Evolutionary conservation across 2,888 invertebrate genomes (phyloP).

Genomic region (Epinotia bilunana): DNA sequence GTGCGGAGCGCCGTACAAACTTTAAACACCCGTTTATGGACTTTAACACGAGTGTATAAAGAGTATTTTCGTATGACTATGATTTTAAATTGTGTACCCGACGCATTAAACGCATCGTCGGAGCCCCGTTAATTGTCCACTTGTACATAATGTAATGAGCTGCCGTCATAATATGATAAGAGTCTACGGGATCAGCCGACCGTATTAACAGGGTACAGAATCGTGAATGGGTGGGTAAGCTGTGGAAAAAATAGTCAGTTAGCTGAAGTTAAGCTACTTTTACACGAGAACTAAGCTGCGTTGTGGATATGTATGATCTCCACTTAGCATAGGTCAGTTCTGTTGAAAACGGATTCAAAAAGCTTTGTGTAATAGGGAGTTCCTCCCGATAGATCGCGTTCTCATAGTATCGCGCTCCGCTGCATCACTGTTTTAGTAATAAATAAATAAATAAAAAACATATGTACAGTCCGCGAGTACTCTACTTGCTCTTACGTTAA

Average conservation of each 20-base stretch:
- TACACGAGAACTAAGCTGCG: neutral
- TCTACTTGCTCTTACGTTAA: no score
- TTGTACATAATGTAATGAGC: slow-evolving; percentile 30
- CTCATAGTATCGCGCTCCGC: no score
- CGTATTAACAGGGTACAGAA: slow-evolving; percentile 3
- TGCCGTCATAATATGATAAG: slow-evolving; percentile 19
- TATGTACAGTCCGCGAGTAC: no score
- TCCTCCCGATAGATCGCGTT: no score
- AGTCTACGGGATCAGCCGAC: neutral
- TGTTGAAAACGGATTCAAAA: no score
- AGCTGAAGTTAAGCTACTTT: neutral
- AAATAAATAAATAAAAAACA: no score
- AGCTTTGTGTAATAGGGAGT: no score
- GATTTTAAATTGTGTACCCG: slow-evolving; percentile 8
- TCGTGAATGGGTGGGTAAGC: slow-evolving; percentile 2
- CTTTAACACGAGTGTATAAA: neutral
- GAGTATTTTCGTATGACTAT: slow-evolving; percentile 7
- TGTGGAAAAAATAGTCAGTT: neutral
- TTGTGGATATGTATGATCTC: neutral
- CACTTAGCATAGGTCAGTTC: no score
- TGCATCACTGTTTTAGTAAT: no score
- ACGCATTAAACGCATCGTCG: slow-evolving; percentile 20
- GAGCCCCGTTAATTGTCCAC: slow-evolving; percentile 32
- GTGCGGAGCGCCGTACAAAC: neutral
- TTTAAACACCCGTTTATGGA: neutral